Conservation (phyloP, 2,888 invertebrate genomes). For the Ennomos erosarius region DNA sequence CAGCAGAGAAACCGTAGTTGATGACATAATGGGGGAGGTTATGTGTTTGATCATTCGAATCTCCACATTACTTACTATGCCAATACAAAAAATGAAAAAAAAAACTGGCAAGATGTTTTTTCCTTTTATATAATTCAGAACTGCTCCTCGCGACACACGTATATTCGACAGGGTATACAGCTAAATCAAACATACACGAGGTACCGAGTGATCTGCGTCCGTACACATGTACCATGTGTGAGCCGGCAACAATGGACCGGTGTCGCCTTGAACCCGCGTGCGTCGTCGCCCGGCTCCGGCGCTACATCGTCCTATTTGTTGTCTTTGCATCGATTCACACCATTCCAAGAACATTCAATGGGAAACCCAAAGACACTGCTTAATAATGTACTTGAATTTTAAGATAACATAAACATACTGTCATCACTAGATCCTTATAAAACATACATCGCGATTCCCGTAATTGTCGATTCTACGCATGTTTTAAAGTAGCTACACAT, state of each 20-base stretch:
- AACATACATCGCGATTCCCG: constrained; percentile 8
- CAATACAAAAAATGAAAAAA: too few species aligned
- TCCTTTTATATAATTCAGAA: constrained; percentile 3
- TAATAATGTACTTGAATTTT: constrained; percentile 20
- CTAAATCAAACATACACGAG: constrained; percentile 21
- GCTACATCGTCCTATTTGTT: constrained; percentile 41
- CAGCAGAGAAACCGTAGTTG: background rate
- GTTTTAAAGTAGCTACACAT: constrained; percentile 15
- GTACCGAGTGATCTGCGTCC: constrained; percentile 4
- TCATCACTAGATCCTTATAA: constrained; percentile 23
- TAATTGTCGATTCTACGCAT: constrained; percentile 21
- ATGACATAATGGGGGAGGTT: background rate
- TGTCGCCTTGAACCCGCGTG: constrained; percentile 44
- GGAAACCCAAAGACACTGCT: constrained; percentile 17
- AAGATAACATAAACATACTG: constrained; percentile 33
- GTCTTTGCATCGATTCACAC: constrained; percentile 47
- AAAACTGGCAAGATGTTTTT: too few species aligned
- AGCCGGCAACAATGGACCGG: constrained; percentile 32
- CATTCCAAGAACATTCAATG: constrained; percentile 27
- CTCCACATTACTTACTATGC: too few species aligned
- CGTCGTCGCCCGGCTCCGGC: constrained; percentile 17
- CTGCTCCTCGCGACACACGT: constrained; percentile 11
- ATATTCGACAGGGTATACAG: constrained; percentile 12
- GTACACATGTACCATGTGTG: constrained; percentile 26
- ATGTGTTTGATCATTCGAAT: too few species aligned